Percentiles rank a stretch among this genome's conserved stretches.
These are phyloP conservation scores for Sebastiscus albofasciatus DNA, from an alignment of 2,797 vertebrate genomes.

Conservation along the genomic window DNA sequence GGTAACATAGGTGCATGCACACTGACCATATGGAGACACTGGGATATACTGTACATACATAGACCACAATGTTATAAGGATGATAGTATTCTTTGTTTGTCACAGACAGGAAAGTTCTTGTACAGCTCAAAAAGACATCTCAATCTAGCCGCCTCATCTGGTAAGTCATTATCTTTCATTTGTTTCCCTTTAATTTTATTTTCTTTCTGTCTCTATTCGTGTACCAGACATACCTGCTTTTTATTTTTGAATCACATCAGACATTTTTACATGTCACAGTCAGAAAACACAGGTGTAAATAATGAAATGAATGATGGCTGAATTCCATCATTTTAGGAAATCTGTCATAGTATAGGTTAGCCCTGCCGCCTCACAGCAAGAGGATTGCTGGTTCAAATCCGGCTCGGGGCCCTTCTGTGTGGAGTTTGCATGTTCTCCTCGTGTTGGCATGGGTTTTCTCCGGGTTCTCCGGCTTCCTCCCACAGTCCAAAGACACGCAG, in stretches of 20 bases:
- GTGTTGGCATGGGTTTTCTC: too few relatives aligned
- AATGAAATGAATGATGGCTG: neutral
- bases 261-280: neutral
- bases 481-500: too few relatives aligned
- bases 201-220: neutral
- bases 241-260: neutral
- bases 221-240: neutral
- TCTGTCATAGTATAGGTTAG: too few relatives aligned
- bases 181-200: neutral
- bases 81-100: slow-evolving; percentile 4
- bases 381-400: too few relatives aligned
- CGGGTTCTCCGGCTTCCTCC: too few relatives aligned
- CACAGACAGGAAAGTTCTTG: slow-evolving; percentile 74
- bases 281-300: neutral
- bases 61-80: neutral
- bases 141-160: slow-evolving; percentile 81
- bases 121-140: slow-evolving; percentile 76
- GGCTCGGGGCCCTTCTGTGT: too few relatives aligned
- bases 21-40: neutral
- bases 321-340: neutral
- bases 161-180: slow-evolving; percentile 67
- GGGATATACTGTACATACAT: neutral
- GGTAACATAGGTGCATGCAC: slow-evolving; percentile 48
- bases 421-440: too few relatives aligned
- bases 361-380: too few relatives aligned